Base-by-base conservation (phyloP, 2,888 invertebrate species). In the Microctonus hyperodae region DNA sequence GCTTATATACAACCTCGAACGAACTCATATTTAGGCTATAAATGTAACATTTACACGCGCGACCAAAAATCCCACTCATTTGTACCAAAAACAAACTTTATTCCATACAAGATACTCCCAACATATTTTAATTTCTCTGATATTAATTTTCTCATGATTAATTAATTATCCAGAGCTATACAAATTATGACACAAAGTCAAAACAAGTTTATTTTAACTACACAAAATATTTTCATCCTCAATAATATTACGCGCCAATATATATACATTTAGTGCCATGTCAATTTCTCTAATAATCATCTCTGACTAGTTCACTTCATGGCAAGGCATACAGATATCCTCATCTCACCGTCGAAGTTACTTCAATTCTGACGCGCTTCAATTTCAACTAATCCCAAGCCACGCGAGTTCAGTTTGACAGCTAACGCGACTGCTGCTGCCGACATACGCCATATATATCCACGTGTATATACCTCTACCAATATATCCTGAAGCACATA, bases 341-440 rank as follows among this genome's bases (percentile, higher is more conserved):
- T 40, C 57, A 56, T 56, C 37, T 58, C 57, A 58, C 25, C 35
- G 40, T 50, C 22, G 50, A 63, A 59, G 65, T 63, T 62, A 65
- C 62, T 69, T 58, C 67, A 28, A 56, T 64, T 44, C 62, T 53
- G 69, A 64, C 50, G 60, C 58, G 64, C 65, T 67, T 68, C 67
- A 65, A 69, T 69, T 65, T 55, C 53, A 68, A 67, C 67, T 68
- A 68, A 70, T 67, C 67, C 65, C 51, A 50, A 53, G 37, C 55
- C 64, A 16, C 50, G 58, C 33, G 67, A 74, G 73, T 75, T 76
- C 72, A 74, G 76, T 77, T 78, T 76, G 78, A 77, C 75, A 78
- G 73, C 70, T 71, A 78, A 37, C 25, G 37, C 23, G 57, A 58
- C 40, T 37, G 23, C 57, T 58, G 57, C 7, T 58, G 11, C 23